Evolutionary conservation across 2,888 invertebrate genomes (phyloP).

Genomic region (Teleogryllus oceanicus): DNA sequence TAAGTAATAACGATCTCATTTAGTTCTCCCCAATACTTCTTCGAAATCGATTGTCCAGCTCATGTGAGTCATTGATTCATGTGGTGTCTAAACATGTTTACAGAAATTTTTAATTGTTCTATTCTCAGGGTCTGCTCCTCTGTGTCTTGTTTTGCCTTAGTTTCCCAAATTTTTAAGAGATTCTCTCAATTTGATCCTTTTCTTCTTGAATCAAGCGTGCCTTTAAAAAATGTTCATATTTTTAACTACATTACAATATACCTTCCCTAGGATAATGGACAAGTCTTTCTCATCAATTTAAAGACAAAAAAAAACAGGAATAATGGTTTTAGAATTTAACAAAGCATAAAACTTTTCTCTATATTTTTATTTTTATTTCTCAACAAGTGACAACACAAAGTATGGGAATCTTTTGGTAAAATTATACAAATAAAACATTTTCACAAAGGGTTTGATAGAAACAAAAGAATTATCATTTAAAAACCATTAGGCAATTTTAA

Average conservation of each 20-base stretch:
- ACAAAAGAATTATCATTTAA: not conserved
- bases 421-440: too few species aligned
- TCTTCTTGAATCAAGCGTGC: conserved; percentile 42
- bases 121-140: conserved; percentile 41
- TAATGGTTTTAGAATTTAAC: not conserved
- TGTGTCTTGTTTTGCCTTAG: conserved; percentile 39
- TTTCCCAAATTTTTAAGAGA: conserved; percentile 40
- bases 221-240: conserved; percentile 35
- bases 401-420: too few species aligned
- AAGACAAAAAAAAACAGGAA: too few species aligned
- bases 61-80: conserved; percentile 40
- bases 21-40: conserved; percentile 40
- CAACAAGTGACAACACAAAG: too few species aligned
- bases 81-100: conserved; percentile 38
- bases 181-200: conserved; percentile 43
- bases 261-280: too few species aligned
- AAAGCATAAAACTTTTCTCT: too few species aligned
- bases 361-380: too few species aligned
- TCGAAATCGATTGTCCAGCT: conserved; percentile 40
- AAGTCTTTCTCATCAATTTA: too few species aligned
- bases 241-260: not conserved
- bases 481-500: not conserved
- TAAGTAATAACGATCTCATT: not conserved
- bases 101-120: conserved; percentile 42
- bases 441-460: not conserved